A percentile compares a stretch with the other conserved stretches of the same genome.
Evolutionary conservation across 2,113 vertebrate genomes (phyloP).

Genomic region (Daphoenositta chrysoptera): DNA sequence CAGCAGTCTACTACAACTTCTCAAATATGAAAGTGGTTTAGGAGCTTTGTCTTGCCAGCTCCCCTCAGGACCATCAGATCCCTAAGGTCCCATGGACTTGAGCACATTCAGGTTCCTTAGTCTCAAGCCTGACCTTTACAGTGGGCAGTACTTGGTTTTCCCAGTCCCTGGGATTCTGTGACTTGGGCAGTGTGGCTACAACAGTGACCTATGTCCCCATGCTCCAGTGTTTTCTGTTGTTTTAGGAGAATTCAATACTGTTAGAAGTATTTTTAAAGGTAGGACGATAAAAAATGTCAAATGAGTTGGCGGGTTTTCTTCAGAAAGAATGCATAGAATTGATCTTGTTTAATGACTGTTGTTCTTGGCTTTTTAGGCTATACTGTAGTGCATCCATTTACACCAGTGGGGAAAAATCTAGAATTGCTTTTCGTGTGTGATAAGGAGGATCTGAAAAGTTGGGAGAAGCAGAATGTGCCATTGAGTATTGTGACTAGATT

Average conservation of each 20-base stretch:
- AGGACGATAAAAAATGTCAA: not conserved
- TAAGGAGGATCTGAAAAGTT: constrained; percentile 68
- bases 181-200: not conserved
- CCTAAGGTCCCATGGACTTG: not conserved
- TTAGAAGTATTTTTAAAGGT: not conserved
- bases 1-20: not conserved
- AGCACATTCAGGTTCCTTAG: not conserved
- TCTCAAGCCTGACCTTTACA: not conserved
- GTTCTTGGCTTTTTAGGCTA: constrained; percentile 72
- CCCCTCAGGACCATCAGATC: not conserved
- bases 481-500: constrained; percentile 60
- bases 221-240: not conserved
- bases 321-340: not conserved
- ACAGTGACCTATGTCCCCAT: not conserved
- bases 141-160: not conserved
- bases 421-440: constrained; percentile 78
- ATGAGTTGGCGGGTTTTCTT: not conserved
- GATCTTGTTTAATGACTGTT: not conserved
- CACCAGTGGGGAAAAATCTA: constrained; percentile 70
- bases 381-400: constrained; percentile 82
- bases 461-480: constrained; percentile 76
- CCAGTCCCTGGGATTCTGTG: not conserved
- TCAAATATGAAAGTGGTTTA: not conserved
- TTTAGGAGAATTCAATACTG: not conserved
- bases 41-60: not conserved